A percentile compares a stretch with the other conserved stretches of the same genome.
These are phyloP conservation scores for Ciconia nigra DNA, from an alignment of 2,797 vertebrate species.

Conservation along the genomic window DNA sequence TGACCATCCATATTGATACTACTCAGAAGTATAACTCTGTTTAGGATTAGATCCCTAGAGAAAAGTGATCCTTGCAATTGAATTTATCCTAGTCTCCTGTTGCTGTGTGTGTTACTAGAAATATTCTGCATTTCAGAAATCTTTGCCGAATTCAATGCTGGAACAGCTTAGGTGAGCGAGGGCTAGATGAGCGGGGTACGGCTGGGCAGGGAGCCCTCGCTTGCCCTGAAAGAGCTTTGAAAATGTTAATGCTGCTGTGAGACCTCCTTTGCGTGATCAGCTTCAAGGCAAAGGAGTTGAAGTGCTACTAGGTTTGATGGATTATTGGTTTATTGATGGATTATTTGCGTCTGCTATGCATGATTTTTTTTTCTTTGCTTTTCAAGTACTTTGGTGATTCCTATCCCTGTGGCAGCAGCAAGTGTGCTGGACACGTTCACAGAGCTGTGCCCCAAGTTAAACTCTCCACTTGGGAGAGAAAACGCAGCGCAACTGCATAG, in stretches of 20 bases:
- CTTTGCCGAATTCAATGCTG: neutral
- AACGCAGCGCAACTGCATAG: neutral
- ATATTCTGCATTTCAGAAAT: neutral
- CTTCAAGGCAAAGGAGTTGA: neutral
- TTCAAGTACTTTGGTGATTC: neutral
- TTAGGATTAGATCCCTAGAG: neutral
- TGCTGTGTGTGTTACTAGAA: neutral
- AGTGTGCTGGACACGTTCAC: rapidly evolving
- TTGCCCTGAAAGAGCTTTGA: neutral
- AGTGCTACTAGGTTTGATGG: neutral
- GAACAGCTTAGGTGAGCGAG: neutral
- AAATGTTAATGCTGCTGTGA: neutral
- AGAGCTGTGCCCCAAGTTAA: neutral
- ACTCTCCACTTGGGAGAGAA: neutral
- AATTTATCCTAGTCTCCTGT: neutral
- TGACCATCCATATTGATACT: neutral
- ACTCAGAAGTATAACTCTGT: neutral
- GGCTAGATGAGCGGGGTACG: neutral
- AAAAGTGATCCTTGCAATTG: neutral
- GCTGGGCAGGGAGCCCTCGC: neutral
- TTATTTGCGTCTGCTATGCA: neutral
- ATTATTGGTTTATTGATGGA: neutral
- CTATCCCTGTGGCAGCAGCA: neutral
- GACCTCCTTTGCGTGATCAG: neutral
- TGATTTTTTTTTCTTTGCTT: neutral